Percentiles rank a stretch among this genome's conserved stretches.
Conservation (phyloP, 2,888 invertebrate species). For the Thymelicus acteon region DNA sequence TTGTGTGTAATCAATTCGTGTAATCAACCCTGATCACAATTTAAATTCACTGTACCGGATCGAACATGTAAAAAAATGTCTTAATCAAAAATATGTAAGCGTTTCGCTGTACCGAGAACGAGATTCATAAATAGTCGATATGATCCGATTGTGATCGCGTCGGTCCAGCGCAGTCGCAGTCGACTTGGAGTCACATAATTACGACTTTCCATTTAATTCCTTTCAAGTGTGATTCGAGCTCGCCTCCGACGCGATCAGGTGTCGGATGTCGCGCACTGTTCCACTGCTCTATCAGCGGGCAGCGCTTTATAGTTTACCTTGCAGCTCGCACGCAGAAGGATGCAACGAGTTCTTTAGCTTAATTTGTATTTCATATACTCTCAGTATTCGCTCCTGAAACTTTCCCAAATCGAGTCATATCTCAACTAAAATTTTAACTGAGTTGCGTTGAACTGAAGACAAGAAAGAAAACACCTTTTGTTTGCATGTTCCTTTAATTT, state of each 20-base stretch:
- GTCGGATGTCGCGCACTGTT: conserved; percentile 29
- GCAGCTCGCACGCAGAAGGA: no score
- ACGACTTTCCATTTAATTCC: conserved; percentile 35
- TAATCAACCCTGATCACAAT: background rate
- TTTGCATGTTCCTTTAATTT: no score
- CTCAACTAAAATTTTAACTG: no score
- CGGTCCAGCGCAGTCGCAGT: background rate
- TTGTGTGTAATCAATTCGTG: background rate
- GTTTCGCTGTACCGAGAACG: background rate
- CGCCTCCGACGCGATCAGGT: conserved; percentile 28
- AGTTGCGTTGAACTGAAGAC: no score
- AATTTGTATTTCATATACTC: no score
- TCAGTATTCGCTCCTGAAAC: no score
- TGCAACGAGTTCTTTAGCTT: no score
- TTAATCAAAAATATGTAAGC: background rate
- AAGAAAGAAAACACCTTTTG: no score
- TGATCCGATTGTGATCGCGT: background rate
- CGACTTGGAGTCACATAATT: conserved; percentile 29
- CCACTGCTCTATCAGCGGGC: background rate
- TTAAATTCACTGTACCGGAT: background rate
- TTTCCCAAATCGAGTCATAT: no score
- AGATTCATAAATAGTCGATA: conserved; percentile 3
- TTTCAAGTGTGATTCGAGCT: conserved; percentile 36
- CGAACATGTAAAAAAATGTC: no score
- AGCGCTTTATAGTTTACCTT: background rate